Percentiles rank a stretch among this genome's conserved stretches.
Conservation (phyloP, 1,140 invertebrate genomes). For the Sitobion miscanthi region DNA sequence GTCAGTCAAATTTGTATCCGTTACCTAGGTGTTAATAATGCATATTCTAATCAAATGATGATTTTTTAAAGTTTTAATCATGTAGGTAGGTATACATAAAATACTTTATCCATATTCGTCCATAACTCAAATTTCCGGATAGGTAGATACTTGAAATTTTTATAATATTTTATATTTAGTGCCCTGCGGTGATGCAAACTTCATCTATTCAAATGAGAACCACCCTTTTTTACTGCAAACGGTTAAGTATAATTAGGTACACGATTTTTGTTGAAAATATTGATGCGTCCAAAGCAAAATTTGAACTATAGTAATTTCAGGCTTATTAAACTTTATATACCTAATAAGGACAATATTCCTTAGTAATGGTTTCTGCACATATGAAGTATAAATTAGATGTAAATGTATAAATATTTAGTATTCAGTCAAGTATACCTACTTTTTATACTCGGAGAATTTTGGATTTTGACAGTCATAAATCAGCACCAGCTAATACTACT, state of each 20-base stretch:
- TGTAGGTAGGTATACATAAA: background rate
- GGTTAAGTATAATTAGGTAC: background rate
- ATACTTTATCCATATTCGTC: background rate
- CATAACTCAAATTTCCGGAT: background rate
- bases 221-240: background rate
- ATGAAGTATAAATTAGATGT: background rate
- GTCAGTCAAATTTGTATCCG: too few relatives aligned
- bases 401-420: background rate
- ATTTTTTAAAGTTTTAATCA: background rate
- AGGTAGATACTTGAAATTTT: too few relatives aligned
- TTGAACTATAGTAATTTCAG: background rate
- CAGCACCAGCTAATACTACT: background rate
- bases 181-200: background rate
- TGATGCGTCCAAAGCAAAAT: background rate
- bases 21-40: background rate
- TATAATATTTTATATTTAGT: too few relatives aligned
- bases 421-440: background rate
- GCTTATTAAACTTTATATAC: background rate
- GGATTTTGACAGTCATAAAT: background rate
- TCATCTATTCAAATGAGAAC: background rate
- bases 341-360: background rate
- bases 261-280: background rate
- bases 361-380: background rate
- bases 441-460: background rate
- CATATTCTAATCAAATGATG: background rate